phyloP scores from a whole-genome alignment of 2,113 vertebrate species.

The Psilopogon haemacephalus region DNA sequence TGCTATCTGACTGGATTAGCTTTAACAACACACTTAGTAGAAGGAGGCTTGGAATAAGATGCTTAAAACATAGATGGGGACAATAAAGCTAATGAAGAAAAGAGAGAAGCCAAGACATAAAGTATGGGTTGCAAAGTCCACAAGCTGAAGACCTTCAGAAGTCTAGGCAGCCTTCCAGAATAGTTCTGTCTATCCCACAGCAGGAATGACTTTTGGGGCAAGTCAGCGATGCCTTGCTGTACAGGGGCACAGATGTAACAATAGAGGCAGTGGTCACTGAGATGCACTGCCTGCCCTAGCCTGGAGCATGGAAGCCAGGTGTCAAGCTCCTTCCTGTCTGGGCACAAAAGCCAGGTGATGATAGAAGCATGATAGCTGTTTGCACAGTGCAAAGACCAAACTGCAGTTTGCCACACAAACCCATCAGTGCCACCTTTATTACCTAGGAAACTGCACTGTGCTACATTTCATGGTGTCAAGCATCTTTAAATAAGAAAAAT shows the following conservation, averaged over 20 bases:
- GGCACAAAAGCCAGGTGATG: fast-evolving
- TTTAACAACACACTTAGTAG: background rate
- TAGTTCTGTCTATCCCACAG: background rate
- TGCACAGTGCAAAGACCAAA: background rate
- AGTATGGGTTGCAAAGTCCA: background rate
- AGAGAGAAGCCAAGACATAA: background rate
- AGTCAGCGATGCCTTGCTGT: background rate
- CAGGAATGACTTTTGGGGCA: background rate
- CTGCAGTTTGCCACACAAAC: background rate
- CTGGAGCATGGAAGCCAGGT: background rate
- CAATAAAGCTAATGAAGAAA: background rate
- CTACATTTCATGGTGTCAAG: background rate
- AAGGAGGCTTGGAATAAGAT: background rate
- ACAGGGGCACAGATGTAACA: too few species aligned
- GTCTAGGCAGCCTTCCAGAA: background rate
- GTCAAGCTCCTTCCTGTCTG: background rate
- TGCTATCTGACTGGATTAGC: background rate
- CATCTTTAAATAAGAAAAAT: background rate
- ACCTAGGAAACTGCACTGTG: background rate
- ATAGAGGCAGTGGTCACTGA: background rate
- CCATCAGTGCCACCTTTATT: background rate
- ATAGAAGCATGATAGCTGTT: background rate
- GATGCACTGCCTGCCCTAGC: background rate
- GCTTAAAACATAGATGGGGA: background rate
- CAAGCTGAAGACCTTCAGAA: background rate